These are phyloP conservation scores for Physella acuta DNA, from an alignment of 1,140 invertebrate species.

Conservation along the genomic window DNA sequence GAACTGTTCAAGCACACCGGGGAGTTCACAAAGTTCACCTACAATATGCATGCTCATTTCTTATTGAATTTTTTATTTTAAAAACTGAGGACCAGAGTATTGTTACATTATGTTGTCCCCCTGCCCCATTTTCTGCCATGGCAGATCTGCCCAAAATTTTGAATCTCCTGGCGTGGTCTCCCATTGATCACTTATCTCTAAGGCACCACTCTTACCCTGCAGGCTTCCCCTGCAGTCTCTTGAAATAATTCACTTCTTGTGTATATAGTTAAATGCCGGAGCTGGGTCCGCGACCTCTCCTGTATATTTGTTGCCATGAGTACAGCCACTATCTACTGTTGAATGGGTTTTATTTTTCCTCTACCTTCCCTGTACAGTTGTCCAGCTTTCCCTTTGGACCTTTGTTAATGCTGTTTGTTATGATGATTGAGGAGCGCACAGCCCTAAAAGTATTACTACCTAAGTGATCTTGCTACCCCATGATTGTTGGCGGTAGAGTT, in stretches of 20 bases:
- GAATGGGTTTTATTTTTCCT: neutral
- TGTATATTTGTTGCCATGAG: neutral
- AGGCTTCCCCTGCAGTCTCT: too few relatives aligned
- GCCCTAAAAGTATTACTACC: neutral
- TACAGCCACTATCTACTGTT: neutral
- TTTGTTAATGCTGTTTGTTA: neutral
- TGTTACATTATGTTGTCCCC: too few relatives aligned
- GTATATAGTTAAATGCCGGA: neutral
- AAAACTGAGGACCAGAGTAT: too few relatives aligned
- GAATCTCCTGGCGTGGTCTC: too few relatives aligned
- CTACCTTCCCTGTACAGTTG: neutral
- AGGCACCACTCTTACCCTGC: too few relatives aligned
- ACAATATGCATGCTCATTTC: neutral
- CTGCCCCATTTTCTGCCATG: too few relatives aligned
- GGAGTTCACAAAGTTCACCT: neutral
- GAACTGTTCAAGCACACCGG: neutral
- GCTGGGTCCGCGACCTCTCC: neutral
- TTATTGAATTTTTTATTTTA: neutral
- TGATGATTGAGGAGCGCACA: neutral
- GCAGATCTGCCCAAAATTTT: too few relatives aligned
- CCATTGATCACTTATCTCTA: too few relatives aligned
- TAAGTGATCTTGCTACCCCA: neutral
- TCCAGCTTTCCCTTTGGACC: too few relatives aligned
- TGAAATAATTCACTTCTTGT: neutral
- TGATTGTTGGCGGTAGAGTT: too few relatives aligned